Evolutionary conservation across 2,113 vertebrate genomes (phyloP).

Genomic region (Columba janthina): DNA sequence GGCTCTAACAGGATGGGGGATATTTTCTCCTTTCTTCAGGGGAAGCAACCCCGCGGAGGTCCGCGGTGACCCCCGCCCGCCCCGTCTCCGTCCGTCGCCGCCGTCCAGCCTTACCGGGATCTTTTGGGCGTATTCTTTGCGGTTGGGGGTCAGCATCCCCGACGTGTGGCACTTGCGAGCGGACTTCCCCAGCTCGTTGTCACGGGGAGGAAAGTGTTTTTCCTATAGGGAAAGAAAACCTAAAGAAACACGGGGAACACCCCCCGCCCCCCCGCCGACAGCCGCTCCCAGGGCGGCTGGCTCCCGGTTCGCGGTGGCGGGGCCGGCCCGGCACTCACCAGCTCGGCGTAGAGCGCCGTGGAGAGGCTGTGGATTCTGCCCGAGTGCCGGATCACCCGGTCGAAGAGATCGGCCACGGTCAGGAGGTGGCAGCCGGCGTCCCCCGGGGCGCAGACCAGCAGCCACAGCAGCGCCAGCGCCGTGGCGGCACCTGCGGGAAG

Average conservation of each 20-base stretch:
- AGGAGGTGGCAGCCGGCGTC: constrained; percentile 61
- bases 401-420: constrained; percentile 70
- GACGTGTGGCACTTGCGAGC: constrained; percentile 80
- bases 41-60: rapidly evolving
- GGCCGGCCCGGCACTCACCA: constrained; percentile 25
- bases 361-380: constrained; percentile 72
- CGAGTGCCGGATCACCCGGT: constrained; percentile 79
- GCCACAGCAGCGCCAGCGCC: constrained; percentile 33
- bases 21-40: not conserved
- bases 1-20: not conserved
- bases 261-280: not conserved
- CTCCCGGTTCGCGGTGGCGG: not conserved
- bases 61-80: rapidly evolving
- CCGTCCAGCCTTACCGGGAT: constrained; percentile 56
- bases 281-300: not conserved
- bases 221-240: constrained; percentile 63
- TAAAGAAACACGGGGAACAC: not conserved
- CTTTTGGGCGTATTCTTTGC: constrained; percentile 78
- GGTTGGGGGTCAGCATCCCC: constrained; percentile 72
- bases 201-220: constrained; percentile 72
- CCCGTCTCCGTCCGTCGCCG: not conserved
- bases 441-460: constrained; percentile 52
- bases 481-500: constrained; percentile 17
- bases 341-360: constrained; percentile 67
- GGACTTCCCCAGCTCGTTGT: constrained; percentile 74